Conservation (phyloP, 2,113 vertebrate species). For the Oncorhynchus clarkii region DNA sequence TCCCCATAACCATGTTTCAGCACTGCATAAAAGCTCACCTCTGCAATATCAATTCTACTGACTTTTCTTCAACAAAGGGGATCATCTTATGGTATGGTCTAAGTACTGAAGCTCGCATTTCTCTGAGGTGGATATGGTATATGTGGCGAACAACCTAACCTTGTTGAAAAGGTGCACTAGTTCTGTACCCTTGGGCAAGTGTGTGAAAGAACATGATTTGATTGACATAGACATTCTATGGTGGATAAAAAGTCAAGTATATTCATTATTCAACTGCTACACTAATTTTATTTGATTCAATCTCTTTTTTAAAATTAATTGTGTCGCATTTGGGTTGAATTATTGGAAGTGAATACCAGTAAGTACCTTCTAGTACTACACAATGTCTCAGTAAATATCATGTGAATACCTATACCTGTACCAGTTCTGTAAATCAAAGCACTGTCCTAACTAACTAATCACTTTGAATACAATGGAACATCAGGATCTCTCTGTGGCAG, state of each 20-base stretch:
- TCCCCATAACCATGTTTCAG: conserved; percentile 60
- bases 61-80: conserved; percentile 55
- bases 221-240: conserved; percentile 69
- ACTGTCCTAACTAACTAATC: no score
- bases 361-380: no score
- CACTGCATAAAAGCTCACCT: conserved; percentile 61
- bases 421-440: no score
- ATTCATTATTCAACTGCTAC: conserved; percentile 53
- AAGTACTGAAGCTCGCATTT: conserved; percentile 59
- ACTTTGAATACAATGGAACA: no score
- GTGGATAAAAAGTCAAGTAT: conserved; percentile 55
- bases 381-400: no score
- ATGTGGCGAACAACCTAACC: conserved; percentile 65
- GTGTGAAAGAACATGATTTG: conserved; percentile 57
- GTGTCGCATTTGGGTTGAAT: no score
- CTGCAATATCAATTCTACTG: conserved; percentile 55
- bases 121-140: conserved; percentile 58
- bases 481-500: no score
- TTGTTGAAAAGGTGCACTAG: conserved; percentile 58
- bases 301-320: no score
- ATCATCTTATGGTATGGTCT: conserved; percentile 61
- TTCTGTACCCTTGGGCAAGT: conserved; percentile 61
- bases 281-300: not conserved
- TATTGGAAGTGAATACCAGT: no score
- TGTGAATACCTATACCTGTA: no score